Evolutionary conservation across 2,113 vertebrate species (phyloP).

Genomic region (Sclerurus mexicanus): DNA sequence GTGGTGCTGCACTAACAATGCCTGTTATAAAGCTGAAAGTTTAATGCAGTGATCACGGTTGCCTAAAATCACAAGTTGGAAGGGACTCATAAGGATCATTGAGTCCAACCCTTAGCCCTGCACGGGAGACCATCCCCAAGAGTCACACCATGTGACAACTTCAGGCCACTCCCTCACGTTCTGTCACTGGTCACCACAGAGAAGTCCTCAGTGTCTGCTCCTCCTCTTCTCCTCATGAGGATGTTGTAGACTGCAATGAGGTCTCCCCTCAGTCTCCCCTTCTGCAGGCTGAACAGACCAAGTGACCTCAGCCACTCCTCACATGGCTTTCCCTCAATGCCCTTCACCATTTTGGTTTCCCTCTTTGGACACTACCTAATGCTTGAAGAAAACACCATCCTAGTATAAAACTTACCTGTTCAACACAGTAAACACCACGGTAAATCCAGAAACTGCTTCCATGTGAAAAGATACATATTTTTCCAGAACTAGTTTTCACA

Average conservation of each 20-base stretch:
- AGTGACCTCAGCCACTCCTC: not conserved
- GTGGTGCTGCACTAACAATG: not conserved
- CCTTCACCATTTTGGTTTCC: not conserved
- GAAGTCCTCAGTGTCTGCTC: not conserved
- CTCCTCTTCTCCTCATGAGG: not conserved
- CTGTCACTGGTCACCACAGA: not conserved
- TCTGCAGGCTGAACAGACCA: not conserved
- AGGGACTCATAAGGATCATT: not conserved
- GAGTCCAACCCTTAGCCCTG: not conserved
- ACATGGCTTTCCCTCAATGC: not conserved
- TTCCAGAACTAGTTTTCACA: not conserved
- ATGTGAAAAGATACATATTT: not conserved
- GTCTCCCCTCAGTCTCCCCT: not conserved
- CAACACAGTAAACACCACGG: not conserved
- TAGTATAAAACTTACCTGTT: not conserved
- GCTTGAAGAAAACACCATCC: not conserved
- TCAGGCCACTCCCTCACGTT: not conserved
- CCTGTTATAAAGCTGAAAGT: not conserved
- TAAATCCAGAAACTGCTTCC: not conserved
- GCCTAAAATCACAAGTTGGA: not conserved
- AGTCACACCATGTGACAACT: not conserved
- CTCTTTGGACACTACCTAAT: not conserved
- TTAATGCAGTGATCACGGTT: not conserved
- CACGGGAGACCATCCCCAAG: not conserved
- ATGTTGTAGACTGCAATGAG: not conserved